Evolutionary conservation across 2,113 vertebrate genomes (phyloP), one percentile per base, ranked within the genome.

Genomic region (Lagopus muta): DNA sequence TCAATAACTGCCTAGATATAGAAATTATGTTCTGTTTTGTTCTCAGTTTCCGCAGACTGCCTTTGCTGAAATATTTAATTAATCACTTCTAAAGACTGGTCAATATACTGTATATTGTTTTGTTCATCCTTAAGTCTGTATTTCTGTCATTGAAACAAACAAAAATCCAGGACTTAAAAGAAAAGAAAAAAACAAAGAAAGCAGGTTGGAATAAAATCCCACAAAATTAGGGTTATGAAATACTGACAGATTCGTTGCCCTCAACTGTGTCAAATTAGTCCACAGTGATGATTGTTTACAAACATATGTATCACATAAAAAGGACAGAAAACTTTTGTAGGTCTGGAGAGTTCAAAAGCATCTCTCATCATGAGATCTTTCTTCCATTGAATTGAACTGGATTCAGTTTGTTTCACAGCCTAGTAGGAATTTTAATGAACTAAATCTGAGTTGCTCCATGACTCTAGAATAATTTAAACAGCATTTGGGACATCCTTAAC

Each of bases 251-350:
- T 92, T 58, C 81, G 30, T 81, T 89, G 47, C 60, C 61, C 85
- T 30, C 34, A 8, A 60, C 75, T 82, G 47, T 64, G 48, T 60
- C 60, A 94, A 88, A 91, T 65, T 70, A 93, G 82, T 85, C 40
- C 50, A 76, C 36, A 11, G 43, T 54, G 66, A 69, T 60, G 75
- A 89, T n/a, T 92, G 52, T 62, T 94, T 67, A 47, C 34, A 85
- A 92, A 92, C 87, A 78, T 57, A 83, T 69, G 87, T 84, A 82
- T 83, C 38, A 73, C 38, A 64, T 74, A 36, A 61, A 77, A 73
- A 61, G 85, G 60, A 6, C 14, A 25, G 30, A 79, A 92, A 80
- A 34, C 19, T 73, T 52, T 22, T 80, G 28, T 60, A 81, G 27
- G 47, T 88, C 64, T 85, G 20, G 19, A 71, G 55, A 80, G 45